Base-by-base conservation (phyloP, 2,888 invertebrate species). In the Cheilosia soror region DNA sequence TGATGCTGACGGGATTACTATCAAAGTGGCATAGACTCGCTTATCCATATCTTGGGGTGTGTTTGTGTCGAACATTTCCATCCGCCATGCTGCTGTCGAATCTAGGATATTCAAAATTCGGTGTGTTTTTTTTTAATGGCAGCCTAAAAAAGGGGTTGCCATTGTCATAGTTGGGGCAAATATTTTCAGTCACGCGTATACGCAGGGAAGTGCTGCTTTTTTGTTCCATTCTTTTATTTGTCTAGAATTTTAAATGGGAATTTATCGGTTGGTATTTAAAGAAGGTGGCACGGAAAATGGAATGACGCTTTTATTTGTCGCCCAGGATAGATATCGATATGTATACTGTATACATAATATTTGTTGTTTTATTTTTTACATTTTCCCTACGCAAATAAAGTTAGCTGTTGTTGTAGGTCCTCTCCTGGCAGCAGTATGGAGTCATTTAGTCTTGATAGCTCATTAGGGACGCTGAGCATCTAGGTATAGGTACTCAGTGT, bases 1-100 rank as follows among this genome's bases (percentile, higher is more conserved):
- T 85, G 76, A 80, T 71, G 72, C 68, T 76, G 85, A 62, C 37
- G 51, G 68, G 76, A 44, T 76, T 72, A 69, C 49, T 15, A 11
- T 37, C 9, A 47, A 37, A 42, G 37, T 47, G 49, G 69, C 51
- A 51, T 58, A 53, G 53, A 47, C 47, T 42, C 68, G 53, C 40
- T 55, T 42, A 73, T 73, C 65, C 65, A 44, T 40, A 47, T 63
- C 63, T 27, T 2, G 2, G 47, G 33, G 51, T 62, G 63, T 66
- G 60, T 25, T 25, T 57, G 40, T 79, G 44, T 63, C 49, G 47
- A 63, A 63, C 29, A 2, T 51, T 76, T 25, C 42, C 25, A n/a
- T 53, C 76, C 72, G 65, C 69, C 71, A 75, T 80, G 44, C 33
- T 78, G 53, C 58, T 72, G 49, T 53, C 57, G 42, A 47, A 51